A percentile compares a stretch with the other conserved stretches of the same genome.
Evolutionary conservation across 1,140 invertebrate genomes (phyloP).

Genomic region (Babylonia areolata): DNA sequence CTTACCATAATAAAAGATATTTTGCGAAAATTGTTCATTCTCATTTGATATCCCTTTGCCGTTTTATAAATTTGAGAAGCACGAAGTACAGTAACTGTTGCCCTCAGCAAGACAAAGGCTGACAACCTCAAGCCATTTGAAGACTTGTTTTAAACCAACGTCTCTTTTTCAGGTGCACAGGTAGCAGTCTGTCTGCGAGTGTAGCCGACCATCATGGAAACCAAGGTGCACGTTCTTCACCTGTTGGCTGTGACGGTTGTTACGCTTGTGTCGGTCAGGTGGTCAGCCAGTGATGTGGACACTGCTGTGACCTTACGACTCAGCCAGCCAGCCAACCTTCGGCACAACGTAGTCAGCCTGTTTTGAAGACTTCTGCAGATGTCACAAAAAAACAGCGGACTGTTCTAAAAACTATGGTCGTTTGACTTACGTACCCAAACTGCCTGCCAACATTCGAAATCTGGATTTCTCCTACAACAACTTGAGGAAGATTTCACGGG

Average conservation of each 20-base stretch:
- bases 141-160: too few species aligned
- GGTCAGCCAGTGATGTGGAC: neutral
- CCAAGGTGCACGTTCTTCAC: neutral
- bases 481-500: neutral
- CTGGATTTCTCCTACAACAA: slow-evolving; percentile 19
- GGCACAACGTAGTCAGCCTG: neutral
- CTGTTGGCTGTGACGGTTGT: neutral
- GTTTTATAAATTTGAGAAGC: too few species aligned
- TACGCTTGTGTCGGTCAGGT: neutral
- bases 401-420: neutral
- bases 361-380: neutral
- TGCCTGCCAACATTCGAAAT: neutral
- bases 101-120: too few species aligned
- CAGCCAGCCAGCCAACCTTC: neutral
- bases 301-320: neutral
- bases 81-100: too few species aligned
- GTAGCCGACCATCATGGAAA: too few species aligned
- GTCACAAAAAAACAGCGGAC: neutral
- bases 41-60: too few species aligned
- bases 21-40: too few species aligned
- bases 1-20: too few species aligned
- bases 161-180: too few species aligned
- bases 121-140: too few species aligned
- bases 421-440: neutral
- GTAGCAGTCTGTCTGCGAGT: too few species aligned